Evolutionary conservation across 1,140 invertebrate genomes (phyloP).

Genomic region (Leucophenga varia): DNA sequence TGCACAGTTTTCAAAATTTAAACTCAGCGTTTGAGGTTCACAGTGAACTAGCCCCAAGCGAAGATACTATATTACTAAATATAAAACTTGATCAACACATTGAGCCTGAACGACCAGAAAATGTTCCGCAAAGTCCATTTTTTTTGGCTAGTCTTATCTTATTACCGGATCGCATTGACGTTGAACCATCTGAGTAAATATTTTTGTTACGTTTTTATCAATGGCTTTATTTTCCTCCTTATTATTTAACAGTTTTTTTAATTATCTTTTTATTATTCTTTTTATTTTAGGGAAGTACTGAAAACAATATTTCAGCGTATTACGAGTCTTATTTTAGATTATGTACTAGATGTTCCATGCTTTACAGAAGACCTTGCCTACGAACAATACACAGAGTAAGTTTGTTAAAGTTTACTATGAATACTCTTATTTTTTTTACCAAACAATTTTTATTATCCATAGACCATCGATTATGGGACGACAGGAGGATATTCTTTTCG

Average conservation of each 20-base stretch:
- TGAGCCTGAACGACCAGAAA: conserved; percentile 27
- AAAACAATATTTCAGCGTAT: conserved; percentile 48
- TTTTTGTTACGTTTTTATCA: not conserved
- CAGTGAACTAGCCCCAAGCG: conserved; percentile 28
- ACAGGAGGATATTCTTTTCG: conserved; percentile 62
- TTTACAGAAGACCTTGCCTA: conserved; percentile 42
- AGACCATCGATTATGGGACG: conserved; percentile 66
- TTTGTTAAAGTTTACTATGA: not conserved
- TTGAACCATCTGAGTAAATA: conserved; percentile 51
- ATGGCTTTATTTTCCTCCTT: not conserved
- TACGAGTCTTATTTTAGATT: conserved; percentile 55
- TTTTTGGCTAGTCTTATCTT: conserved; percentile 45
- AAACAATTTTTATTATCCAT: not conserved
- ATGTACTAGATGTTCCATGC: conserved; percentile 37
- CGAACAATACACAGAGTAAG: conserved; percentile 39
- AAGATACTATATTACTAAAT: conserved; percentile 22
- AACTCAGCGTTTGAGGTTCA: conserved; percentile 31
- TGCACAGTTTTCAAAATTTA: conserved; percentile 35
- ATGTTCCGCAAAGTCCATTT: conserved; percentile 42
- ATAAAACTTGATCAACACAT: conserved; percentile 23
- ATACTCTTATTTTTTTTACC: not conserved
- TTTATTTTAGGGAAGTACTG: conserved; percentile 39
- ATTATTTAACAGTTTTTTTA: conserved; percentile 1
- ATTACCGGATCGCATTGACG: conserved; percentile 47
- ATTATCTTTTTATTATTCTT: no score